A percentile compares a stretch with the other conserved stretches of the same genome.
These are phyloP conservation scores for Acanthacorydalis orientalis DNA, from an alignment of 2,888 invertebrate genomes.

Conservation along the genomic window DNA sequence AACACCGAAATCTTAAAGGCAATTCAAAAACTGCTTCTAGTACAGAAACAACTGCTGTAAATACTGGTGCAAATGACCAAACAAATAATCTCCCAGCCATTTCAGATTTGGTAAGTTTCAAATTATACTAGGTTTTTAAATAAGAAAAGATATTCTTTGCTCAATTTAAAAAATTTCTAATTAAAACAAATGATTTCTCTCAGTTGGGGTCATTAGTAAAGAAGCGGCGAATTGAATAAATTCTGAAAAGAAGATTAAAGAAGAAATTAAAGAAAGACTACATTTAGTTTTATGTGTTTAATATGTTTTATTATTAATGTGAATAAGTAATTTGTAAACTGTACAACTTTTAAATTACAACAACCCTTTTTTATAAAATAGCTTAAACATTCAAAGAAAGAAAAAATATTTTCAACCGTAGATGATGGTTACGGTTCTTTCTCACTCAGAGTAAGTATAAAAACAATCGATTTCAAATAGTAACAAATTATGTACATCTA, in stretches of 20 bases:
- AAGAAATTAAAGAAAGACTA: too few relatives aligned
- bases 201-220: constrained; percentile 64
- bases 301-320: too few relatives aligned
- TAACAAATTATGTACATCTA: too few relatives aligned
- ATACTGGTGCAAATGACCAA: constrained; percentile 48
- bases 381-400: too few relatives aligned
- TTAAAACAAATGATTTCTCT: constrained; percentile 7
- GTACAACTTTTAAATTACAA: too few relatives aligned
- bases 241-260: constrained; percentile 2
- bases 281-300: too few relatives aligned
- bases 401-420: too few relatives aligned
- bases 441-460: too few relatives aligned
- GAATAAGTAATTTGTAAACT: too few relatives aligned
- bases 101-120: constrained; percentile 47
- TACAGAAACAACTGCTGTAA: constrained; percentile 20
- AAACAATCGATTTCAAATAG: too few relatives aligned
- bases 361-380: too few relatives aligned
- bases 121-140: constrained; percentile 1
- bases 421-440: too few relatives aligned
- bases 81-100: constrained; percentile 64
- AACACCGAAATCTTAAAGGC: constrained; percentile 72
- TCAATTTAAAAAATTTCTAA: constrained; percentile 4
- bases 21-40: constrained; percentile 9
- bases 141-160: constrained; percentile 3
- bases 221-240: constrained; percentile 56